These are phyloP conservation scores for Smittia aterrima DNA, from an alignment of 2,888 invertebrate species.

Conservation along the genomic window DNA sequence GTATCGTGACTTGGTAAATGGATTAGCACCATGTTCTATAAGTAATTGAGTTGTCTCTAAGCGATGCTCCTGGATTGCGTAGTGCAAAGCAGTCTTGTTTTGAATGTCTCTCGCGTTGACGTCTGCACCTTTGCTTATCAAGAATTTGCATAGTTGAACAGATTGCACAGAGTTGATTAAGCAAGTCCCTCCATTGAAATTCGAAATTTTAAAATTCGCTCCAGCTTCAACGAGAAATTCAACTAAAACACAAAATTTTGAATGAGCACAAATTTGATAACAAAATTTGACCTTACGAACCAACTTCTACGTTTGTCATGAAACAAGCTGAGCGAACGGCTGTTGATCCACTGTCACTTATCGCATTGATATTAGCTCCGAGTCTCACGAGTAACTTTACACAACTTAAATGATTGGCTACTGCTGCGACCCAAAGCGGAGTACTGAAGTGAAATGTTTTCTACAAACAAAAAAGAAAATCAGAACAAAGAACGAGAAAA, in stretches of 20 bases:
- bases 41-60: slow-evolving; percentile 80
- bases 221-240: slow-evolving; percentile 72
- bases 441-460: slow-evolving; percentile 67
- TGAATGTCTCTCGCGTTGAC: slow-evolving; percentile 87
- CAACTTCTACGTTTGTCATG: slow-evolving; percentile 80
- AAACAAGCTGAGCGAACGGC: slow-evolving; percentile 90
- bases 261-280: background rate
- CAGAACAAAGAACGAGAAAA: slow-evolving; percentile 56
- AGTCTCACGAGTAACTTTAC: slow-evolving; percentile 74
- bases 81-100: slow-evolving; percentile 87
- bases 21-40: slow-evolving; percentile 76
- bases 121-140: slow-evolving; percentile 75
- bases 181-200: slow-evolving; percentile 90
- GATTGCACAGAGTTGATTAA: slow-evolving; percentile 91
- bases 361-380: slow-evolving; percentile 82
- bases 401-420: slow-evolving; percentile 74
- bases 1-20: slow-evolving; percentile 69
- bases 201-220: slow-evolving; percentile 79
- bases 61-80: slow-evolving; percentile 83
- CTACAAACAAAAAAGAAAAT: too few species aligned
- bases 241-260: slow-evolving; percentile 54
- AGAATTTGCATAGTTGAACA: slow-evolving; percentile 72
- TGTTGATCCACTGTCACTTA: slow-evolving; percentile 84
- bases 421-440: slow-evolving; percentile 90
- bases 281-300: slow-evolving; percentile 45